Conservation (phyloP, 2,888 invertebrate species). For the Eupithecia tripunctaria region DNA sequence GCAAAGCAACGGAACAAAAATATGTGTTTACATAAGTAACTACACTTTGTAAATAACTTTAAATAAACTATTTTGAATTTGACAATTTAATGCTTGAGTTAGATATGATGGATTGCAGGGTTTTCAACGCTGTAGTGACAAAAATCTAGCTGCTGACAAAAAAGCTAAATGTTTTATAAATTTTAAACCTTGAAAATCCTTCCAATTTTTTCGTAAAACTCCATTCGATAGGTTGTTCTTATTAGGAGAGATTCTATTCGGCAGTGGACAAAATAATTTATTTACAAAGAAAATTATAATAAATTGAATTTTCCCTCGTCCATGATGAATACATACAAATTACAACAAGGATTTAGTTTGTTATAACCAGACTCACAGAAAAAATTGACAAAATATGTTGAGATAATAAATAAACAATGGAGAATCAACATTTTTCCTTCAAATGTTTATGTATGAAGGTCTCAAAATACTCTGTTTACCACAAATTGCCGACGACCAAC, state of each 20-base stretch:
- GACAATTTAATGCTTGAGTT: background rate
- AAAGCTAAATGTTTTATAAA: no score
- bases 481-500: slow-evolving; percentile 74
- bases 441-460: slow-evolving; percentile 81
- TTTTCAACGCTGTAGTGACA: background rate
- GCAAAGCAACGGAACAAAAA: background rate
- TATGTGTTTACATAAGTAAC: no score
- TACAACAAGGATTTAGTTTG: background rate
- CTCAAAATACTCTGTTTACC: slow-evolving; percentile 76
- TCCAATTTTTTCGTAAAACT: background rate
- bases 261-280: no score
- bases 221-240: background rate
- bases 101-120: background rate
- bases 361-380: background rate
- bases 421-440: slow-evolving; percentile 54
- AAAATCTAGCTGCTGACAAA: no score
- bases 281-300: background rate
- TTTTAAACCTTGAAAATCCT: background rate
- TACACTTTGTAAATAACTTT: no score
- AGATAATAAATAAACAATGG: background rate
- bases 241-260: no score
- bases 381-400: background rate
- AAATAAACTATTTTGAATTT: no score
- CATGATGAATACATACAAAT: background rate
- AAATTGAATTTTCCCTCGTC: no score